These are phyloP conservation scores for Oncorhynchus nerka DNA, from an alignment of 2,113 vertebrate species.

Conservation along the genomic window DNA sequence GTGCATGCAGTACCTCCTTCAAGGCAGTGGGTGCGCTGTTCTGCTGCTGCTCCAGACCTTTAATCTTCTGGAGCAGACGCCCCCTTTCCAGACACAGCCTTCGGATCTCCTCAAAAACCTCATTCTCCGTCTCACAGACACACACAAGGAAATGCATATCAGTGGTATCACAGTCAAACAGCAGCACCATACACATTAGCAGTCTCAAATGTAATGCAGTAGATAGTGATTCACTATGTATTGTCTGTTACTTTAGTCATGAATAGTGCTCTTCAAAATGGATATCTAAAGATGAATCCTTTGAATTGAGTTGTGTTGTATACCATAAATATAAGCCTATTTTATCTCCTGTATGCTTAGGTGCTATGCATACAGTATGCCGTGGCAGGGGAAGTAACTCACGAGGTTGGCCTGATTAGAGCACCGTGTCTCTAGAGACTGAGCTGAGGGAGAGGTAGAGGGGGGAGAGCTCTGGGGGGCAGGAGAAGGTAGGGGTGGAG, in stretches of 20 bases:
- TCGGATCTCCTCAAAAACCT: conserved; percentile 88
- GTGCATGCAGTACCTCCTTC: conserved; percentile 68
- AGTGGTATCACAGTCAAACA: neutral
- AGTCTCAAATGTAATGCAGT: too few species aligned
- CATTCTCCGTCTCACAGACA: conserved; percentile 72
- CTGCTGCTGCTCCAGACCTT: conserved; percentile 84
- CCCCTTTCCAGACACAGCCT: conserved; percentile 85
- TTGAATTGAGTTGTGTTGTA: too few species aligned
- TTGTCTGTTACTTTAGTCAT: too few species aligned
- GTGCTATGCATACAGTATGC: neutral
- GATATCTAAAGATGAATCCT: too few species aligned
- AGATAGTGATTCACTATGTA: too few species aligned
- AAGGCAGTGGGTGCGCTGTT: conserved; percentile 73
- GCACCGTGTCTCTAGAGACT: conserved; percentile 54
- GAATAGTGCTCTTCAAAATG: too few species aligned
- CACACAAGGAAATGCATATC: neutral
- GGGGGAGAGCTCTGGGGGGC: conserved; percentile 34
- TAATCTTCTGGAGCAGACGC: conserved; percentile 90
- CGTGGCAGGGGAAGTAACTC: conserved; percentile 7
- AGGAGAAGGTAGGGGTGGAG: conserved; percentile 35
- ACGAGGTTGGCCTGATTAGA: conserved; percentile 47
- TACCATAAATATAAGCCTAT: too few species aligned
- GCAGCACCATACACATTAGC: neutral
- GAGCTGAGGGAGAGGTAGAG: conserved; percentile 51
- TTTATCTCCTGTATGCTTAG: too few species aligned